Evolutionary conservation across 2,797 vertebrate species (phyloP), one percentile per base, ranked within the genome.

Genomic region (Columba guinea): DNA sequence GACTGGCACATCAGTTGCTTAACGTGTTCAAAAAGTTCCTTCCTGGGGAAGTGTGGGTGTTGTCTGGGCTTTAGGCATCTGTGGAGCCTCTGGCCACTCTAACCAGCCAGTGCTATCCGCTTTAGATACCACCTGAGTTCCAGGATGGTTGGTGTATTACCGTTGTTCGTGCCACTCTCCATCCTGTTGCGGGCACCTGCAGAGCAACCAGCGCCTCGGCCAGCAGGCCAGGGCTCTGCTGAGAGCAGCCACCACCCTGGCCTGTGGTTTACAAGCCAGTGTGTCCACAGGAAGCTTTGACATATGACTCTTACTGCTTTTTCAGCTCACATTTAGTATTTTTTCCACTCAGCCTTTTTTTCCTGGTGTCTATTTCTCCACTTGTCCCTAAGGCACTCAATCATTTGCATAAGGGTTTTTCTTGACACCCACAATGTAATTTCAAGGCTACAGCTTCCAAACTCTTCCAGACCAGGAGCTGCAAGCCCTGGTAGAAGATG

Each of bases 41-140:
- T n/a, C 10, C 12, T n/a, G 32, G 22, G 6, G 5, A 59, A 0
- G 0, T 22, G 21, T 32, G 23, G 56, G 34, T 9, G 5, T 48
- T 3, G 0, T 63, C 62, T 35, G 30, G 18, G 13, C 28, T 75
- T 90, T 46, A 39, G 51, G 44, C 64, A 59, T 5, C 34, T 80
- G 63, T 35, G 34, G 58, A 59, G 30, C 63, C 37, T 59, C 30
- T 48, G 22, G 30, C 14, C 37, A 32, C 28, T 35, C 62, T 69
- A 37, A 35, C 5, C 44, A 63, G 37, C 5, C 44, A 46, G n/a
- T 19, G 62, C 34, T 3, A 1, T 41, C 37, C 1, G 2, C 11
- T 64, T 46, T 16, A 53, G 30, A 46, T 35, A 64, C 8, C 35
- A 41, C 37, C 44, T 26, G 51, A 71, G 37, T 88, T 74, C 46